Percentiles rank a stretch among this genome's conserved stretches.
phyloP scores from a whole-genome alignment of 2,113 vertebrate species.

The Pholis gunnellus region DNA sequence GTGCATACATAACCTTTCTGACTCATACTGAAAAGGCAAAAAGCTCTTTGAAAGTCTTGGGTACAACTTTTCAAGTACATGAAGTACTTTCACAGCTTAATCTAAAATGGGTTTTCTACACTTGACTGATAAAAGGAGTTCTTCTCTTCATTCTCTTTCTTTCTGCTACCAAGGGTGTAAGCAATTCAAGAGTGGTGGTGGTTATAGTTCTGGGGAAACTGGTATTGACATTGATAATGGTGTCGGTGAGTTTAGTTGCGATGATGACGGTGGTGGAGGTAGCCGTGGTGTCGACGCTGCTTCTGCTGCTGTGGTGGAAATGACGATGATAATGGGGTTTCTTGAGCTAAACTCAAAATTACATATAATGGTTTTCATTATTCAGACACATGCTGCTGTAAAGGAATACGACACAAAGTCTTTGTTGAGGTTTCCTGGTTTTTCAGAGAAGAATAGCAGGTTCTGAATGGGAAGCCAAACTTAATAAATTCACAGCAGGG shows the following conservation, averaged over 20 bases:
- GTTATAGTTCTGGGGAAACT: constrained; percentile 3
- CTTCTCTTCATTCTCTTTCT: neutral
- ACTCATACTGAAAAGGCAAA: neutral
- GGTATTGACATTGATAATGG: neutral
- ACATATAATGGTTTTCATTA: neutral
- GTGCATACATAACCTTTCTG: neutral
- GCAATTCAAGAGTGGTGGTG: constrained; percentile 9
- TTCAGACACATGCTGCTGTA: neutral
- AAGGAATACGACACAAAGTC: neutral
- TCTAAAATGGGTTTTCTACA: constrained; percentile 24
- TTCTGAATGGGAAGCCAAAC: neutral
- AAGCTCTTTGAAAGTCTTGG: neutral
- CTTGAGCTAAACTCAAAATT: neutral
- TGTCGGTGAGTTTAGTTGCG: neutral
- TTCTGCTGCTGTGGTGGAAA: neutral
- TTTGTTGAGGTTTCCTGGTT: neutral
- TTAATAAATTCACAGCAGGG: neutral
- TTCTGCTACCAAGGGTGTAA: neutral
- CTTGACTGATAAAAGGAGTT: neutral
- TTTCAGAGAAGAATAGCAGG: constrained; percentile 1
- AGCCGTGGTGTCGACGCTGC: neutral
- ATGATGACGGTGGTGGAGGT: neutral
- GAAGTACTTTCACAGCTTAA: neutral
- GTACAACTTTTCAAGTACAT: neutral
- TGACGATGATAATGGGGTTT: neutral